Evolutionary conservation across 2,113 vertebrate species (phyloP).

Genomic region (Onychostoma macrolepis): DNA sequence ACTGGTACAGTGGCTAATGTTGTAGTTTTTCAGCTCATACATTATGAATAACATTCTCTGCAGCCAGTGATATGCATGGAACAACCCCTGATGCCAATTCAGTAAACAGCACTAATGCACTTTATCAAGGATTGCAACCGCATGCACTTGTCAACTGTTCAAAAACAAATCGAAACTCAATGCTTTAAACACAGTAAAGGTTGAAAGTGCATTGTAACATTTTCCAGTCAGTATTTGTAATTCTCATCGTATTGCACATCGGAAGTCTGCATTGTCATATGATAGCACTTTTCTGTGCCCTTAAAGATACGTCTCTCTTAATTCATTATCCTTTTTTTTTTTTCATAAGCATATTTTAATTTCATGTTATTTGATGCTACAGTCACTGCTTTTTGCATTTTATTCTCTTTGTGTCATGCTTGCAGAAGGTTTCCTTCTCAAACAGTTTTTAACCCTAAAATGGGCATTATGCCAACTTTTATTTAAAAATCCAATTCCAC

Average conservation of each 20-base stretch:
- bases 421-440: neutral
- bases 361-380: neutral
- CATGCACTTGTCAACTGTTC: neutral
- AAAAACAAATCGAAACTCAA: neutral
- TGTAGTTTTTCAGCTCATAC: neutral
- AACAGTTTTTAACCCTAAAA: neutral
- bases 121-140: neutral
- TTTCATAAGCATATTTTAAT: neutral
- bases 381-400: neutral
- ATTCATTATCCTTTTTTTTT: neutral
- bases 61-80: constrained; percentile 12
- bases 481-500: neutral
- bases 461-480: neutral
- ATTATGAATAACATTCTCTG: neutral
- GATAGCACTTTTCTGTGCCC: neutral
- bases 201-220: neutral
- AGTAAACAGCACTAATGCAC: neutral
- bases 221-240: neutral
- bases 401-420: neutral
- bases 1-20: neutral
- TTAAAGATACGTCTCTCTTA: neutral
- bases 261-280: neutral
- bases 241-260: neutral
- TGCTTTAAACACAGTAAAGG: neutral
- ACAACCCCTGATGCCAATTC: neutral